Conservation (phyloP, 2,888 invertebrate genomes). For the Tanytarsus gracilentus region DNA sequence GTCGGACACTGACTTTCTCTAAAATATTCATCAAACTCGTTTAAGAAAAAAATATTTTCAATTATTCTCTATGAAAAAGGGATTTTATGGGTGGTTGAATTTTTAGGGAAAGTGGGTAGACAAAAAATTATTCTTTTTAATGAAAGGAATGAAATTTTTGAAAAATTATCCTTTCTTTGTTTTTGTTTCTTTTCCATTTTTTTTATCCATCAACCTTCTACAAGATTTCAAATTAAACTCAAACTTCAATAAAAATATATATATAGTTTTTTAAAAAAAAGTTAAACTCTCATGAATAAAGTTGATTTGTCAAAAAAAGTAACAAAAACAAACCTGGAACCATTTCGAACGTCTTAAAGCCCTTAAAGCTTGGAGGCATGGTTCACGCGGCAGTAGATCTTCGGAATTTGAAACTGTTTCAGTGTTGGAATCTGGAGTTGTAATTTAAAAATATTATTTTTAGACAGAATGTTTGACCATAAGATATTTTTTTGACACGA, state of each 20-base stretch:
- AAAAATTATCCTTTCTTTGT: no score
- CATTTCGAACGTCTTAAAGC: slow-evolving; percentile 99
- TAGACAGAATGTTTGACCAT: slow-evolving; percentile 70
- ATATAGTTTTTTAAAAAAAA: no score
- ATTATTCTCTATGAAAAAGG: no score
- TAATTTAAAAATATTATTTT: slow-evolving; percentile 23
- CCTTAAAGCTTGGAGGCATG: slow-evolving; percentile 99
- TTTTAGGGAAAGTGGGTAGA: neutral
- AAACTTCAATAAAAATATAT: no score
- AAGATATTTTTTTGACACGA: slow-evolving; percentile 25
- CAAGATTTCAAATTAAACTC: no score
- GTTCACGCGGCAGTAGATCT: slow-evolving; percentile 97
- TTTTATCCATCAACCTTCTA: no score
- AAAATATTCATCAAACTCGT: neutral
- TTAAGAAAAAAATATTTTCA: slow-evolving; percentile 28
- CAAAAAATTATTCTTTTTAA: slow-evolving; percentile 26
- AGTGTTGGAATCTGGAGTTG: slow-evolving; percentile 50
- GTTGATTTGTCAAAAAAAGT: slow-evolving; percentile 32
- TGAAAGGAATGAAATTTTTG: no score
- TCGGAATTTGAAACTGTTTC: slow-evolving; percentile 53
- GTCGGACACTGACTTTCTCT: neutral
- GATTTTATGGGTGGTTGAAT: neutral
- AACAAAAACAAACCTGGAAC: slow-evolving; percentile 83
- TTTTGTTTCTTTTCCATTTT: slow-evolving; percentile 29
- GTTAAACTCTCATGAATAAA: no score